Conservation (phyloP, 2,113 vertebrate genomes). For the Syngnathus typhle region DNA sequence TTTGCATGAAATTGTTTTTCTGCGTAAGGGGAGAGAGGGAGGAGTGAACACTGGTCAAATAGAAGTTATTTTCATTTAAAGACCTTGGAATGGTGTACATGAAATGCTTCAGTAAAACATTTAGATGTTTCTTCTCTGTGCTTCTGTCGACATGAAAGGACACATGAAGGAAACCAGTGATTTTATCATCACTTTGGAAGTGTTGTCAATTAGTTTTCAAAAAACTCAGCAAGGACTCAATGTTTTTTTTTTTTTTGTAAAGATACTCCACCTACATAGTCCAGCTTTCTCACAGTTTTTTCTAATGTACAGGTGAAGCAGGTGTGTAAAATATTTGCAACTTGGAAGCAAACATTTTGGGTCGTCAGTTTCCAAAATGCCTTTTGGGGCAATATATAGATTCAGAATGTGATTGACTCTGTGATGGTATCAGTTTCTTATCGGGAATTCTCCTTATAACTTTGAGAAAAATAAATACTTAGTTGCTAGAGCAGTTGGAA, state of each 20-base stretch:
- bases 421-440: too few relatives aligned
- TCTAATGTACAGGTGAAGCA: background rate
- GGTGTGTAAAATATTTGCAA: background rate
- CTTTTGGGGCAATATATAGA: too few relatives aligned
- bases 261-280: too few relatives aligned
- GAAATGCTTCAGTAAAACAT: conserved; percentile 17
- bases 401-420: too few relatives aligned
- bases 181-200: background rate
- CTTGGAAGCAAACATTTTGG: too few relatives aligned
- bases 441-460: too few relatives aligned
- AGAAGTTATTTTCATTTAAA: conserved; percentile 4
- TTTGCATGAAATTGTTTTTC: conserved; percentile 33
- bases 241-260: too few relatives aligned
- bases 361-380: too few relatives aligned
- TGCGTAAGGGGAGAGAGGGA: conserved; percentile 18
- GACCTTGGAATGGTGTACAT: conserved; percentile 11
- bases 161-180: background rate
- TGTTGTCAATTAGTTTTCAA: background rate
- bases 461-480: background rate
- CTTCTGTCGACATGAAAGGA: background rate
- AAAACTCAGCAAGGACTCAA: too few relatives aligned
- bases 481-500: background rate
- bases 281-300: background rate
- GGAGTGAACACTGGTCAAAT: background rate
- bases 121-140: background rate